Evolutionary conservation across 2,113 vertebrate species (phyloP).

Genomic region (Caretta caretta): DNA sequence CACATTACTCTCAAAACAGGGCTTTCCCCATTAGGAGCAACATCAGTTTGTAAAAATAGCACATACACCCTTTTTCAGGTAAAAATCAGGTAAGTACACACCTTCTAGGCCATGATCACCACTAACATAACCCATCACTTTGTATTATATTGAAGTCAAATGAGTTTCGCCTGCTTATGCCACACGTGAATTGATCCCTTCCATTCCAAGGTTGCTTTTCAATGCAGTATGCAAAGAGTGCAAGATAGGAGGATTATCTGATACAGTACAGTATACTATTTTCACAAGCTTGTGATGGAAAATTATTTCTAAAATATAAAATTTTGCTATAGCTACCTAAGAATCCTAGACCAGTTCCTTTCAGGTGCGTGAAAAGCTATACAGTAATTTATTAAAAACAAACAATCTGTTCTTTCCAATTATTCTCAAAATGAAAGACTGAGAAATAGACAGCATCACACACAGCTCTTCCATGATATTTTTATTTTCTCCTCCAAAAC

Average conservation of each 20-base stretch:
- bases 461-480: not conserved
- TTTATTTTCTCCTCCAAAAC: not conserved
- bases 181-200: not conserved
- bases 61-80: not conserved
- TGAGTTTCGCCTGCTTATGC: not conserved
- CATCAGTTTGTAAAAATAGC: not conserved
- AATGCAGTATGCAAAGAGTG: slow-evolving; percentile 1
- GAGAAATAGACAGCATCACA: not conserved
- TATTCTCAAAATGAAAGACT: not conserved
- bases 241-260: not conserved
- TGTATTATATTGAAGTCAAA: not conserved
- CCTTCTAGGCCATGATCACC: not conserved
- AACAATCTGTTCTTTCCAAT: not conserved
- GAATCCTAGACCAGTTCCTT: not conserved
- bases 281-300: not conserved
- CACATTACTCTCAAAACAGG: no score
- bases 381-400: not conserved
- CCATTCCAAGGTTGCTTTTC: not conserved
- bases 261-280: not conserved
- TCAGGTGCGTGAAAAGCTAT: not conserved
- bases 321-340: not conserved
- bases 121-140: not conserved
- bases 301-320: not conserved
- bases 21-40: not conserved
- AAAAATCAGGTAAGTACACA: not conserved